Percentiles rank a stretch among this genome's conserved stretches.
These are phyloP conservation scores for Anticlea derivata DNA, from an alignment of 2,888 invertebrate genomes.

Conservation along the genomic window DNA sequence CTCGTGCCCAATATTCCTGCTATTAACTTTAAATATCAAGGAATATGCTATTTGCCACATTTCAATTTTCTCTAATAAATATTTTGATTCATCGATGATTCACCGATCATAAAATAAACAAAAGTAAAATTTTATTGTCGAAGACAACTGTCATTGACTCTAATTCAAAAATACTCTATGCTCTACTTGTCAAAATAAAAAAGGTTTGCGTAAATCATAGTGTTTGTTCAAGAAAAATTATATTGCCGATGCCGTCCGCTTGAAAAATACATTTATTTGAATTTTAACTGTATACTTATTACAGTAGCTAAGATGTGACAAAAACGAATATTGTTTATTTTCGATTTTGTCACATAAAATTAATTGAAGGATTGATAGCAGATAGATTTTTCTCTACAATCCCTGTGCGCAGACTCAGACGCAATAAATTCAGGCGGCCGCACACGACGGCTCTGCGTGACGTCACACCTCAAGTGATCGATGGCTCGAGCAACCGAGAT, in stretches of 20 bases:
- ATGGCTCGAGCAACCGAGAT: slow-evolving; percentile 70
- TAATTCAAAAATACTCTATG: neutral
- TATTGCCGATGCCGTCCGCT: too few species aligned
- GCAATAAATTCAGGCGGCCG: slow-evolving; percentile 81
- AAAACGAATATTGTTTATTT: too few species aligned
- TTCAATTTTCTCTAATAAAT: slow-evolving; percentile 41
- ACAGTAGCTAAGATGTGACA: too few species aligned
- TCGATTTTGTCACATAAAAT: neutral
- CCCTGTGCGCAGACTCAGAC: slow-evolving; percentile 77
- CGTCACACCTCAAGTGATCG: slow-evolving; percentile 82
- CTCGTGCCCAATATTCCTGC: slow-evolving; percentile 65
- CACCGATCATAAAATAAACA: neutral
- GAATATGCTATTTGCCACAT: slow-evolving; percentile 81
- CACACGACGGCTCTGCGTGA: slow-evolving; percentile 83
- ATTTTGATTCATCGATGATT: slow-evolving; percentile 12
- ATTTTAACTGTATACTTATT: too few species aligned
- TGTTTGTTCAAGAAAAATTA: too few species aligned
- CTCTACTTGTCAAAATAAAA: too few species aligned
- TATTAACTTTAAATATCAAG: slow-evolving; percentile 66
- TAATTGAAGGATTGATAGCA: slow-evolving; percentile 26
- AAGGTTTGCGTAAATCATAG: too few species aligned
- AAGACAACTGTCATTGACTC: neutral
- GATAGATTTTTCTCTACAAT: slow-evolving; percentile 64
- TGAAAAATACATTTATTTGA: too few species aligned
- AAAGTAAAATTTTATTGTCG: slow-evolving; percentile 2